Percentiles rank a stretch among this genome's conserved stretches.
Evolutionary conservation across 2,888 invertebrate species (phyloP).

Genomic region (Xestia xanthographa): DNA sequence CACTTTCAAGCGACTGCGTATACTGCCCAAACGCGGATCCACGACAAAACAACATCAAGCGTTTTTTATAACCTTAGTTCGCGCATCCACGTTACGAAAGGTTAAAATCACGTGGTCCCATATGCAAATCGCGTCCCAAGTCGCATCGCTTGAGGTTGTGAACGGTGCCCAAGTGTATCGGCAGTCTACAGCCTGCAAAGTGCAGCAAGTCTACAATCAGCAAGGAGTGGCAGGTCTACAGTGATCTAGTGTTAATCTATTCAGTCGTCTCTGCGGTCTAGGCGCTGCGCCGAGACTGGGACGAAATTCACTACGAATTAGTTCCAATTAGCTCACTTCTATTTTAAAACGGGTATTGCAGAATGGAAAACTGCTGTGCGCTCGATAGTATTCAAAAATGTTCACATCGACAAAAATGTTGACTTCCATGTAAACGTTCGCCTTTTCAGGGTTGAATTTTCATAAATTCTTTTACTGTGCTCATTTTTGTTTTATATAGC

Average conservation of each 20-base stretch:
- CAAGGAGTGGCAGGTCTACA: neutral
- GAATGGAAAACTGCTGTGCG: neutral
- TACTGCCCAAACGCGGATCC: too few species aligned
- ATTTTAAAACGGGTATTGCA: neutral
- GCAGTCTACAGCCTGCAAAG: neutral
- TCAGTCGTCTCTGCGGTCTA: constrained; percentile 17
- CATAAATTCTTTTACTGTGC: neutral
- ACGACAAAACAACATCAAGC: too few species aligned
- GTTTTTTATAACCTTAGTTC: too few species aligned
- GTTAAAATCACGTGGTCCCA: neutral
- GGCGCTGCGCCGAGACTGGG: constrained; percentile 6
- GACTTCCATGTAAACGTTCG: neutral
- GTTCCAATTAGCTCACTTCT: constrained; percentile 3
- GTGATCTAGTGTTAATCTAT: constrained; percentile 34
- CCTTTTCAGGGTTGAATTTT: neutral
- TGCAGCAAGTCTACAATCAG: neutral
- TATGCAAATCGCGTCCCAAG: neutral
- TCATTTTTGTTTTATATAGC: neutral
- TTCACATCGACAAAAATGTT: neutral
- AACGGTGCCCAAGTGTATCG: neutral
- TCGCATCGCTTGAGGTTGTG: neutral
- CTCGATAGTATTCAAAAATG: neutral
- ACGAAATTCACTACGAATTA: constrained; percentile 2
- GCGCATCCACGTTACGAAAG: too few species aligned
- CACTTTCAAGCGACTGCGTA: too few species aligned